These are phyloP conservation scores for Apamea anceps DNA, from an alignment of 2,888 invertebrate genomes.

Conservation along the genomic window DNA sequence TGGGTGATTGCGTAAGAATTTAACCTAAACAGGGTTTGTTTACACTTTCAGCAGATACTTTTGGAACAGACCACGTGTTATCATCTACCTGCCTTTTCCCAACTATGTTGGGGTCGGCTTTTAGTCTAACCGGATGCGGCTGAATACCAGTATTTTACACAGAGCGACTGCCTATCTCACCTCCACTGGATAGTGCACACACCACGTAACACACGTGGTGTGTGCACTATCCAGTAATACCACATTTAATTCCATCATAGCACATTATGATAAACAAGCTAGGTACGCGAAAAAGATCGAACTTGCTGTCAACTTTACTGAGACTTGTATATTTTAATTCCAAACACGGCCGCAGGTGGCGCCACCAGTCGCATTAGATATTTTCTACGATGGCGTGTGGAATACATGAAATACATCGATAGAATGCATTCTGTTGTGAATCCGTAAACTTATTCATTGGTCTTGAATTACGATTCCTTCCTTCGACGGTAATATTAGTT, in stretches of 20 bases:
- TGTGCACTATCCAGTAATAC: too few species aligned
- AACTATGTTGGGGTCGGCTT: too few species aligned
- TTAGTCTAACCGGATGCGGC: too few species aligned
- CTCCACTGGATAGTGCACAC: too few species aligned
- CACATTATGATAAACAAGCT: neutral
- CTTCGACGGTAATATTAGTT: neutral
- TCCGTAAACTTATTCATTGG: neutral
- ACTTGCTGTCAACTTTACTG: neutral
- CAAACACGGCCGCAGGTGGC: conserved; percentile 15
- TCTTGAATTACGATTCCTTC: neutral
- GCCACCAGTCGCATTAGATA: conserved; percentile 5
- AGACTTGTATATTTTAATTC: conserved; percentile 13
- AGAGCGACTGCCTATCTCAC: too few species aligned
- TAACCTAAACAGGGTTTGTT: too few species aligned
- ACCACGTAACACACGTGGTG: too few species aligned
- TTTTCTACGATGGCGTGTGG: conserved; percentile 16
- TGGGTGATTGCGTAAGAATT: too few species aligned
- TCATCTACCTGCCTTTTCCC: too few species aligned
- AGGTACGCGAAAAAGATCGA: too few species aligned
- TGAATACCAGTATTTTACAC: too few species aligned
- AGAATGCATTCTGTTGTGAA: neutral
- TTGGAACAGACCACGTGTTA: neutral
- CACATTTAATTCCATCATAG: neutral
- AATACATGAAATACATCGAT: conserved; percentile 21
- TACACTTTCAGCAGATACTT: neutral